Conservation (phyloP, 2,888 invertebrate species). For the Hypsopygia costalis region DNA sequence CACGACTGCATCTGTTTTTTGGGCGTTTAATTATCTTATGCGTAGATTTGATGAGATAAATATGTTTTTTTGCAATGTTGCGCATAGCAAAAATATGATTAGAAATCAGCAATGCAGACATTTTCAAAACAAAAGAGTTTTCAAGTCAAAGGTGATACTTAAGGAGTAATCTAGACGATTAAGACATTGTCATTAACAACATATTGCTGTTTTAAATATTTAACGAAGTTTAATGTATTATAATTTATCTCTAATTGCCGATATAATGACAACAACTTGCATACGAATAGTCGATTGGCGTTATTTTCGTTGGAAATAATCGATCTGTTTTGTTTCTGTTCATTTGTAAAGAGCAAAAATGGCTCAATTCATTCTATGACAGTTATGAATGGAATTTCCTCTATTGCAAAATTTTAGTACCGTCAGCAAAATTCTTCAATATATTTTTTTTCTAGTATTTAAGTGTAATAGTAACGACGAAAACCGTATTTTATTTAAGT, state of each 20-base stretch:
- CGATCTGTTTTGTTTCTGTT: conserved; percentile 33
- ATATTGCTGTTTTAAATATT: conserved; percentile 65
- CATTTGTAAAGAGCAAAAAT: conserved; percentile 19
- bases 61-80: background rate
- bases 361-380: conserved; percentile 30
- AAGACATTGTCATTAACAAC: conserved; percentile 42
- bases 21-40: background rate
- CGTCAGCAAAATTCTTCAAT: conserved; percentile 28
- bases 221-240: conserved; percentile 70
- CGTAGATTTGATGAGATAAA: background rate
- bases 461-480: no score
- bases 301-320: conserved; percentile 44
- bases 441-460: no score
- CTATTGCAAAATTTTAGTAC: conserved; percentile 15
- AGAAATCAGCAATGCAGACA: background rate
- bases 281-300: conserved; percentile 69
- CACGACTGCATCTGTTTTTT: background rate
- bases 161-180: conserved; percentile 29
- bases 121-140: background rate
- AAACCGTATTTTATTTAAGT: no score
- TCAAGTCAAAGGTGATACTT: conserved; percentile 7
- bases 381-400: conserved; percentile 52
- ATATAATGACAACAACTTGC: conserved; percentile 54
- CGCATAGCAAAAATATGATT: background rate
- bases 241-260: conserved; percentile 61